Evolutionary conservation across 2,113 vertebrate species (phyloP), one percentile per base, ranked within the genome.

Genomic region (Myotis lucifugus): DNA sequence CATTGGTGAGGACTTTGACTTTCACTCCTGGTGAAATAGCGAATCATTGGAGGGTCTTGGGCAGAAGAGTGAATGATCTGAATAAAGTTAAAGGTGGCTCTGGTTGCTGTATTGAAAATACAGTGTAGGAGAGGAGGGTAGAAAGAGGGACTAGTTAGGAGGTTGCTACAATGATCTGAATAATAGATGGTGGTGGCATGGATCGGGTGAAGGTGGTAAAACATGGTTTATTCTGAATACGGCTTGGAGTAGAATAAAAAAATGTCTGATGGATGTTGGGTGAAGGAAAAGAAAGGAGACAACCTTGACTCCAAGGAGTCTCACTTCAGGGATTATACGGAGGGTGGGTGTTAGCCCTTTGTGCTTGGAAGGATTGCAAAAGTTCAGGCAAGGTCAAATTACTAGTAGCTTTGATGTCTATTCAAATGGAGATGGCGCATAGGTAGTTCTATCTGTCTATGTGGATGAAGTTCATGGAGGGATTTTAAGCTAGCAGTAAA

Each of bases 401-500:
- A 11, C 46, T 46, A 46, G 46, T 46, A 86, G 69, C 40, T 95
- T 72, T 69, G 83, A 70, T 46, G 6, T 37, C 42, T 90, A 37
- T 52, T 90, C 34, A 92, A 25, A 21, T 42, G 34, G 72, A 56
- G 4, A 59, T 64, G 84, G 81, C 92, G 95, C 85, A 82, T 17
- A 46, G 21, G 46, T 46, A 40, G 52, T 72, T 91, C 25, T n/a
- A 8, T 59, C 54, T 11, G 19, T 67, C 21, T 15, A 19, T 8
- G 8, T n/a, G 13, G 18, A 23, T 76, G n/a, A 78, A 92, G 67
- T 88, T 92, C 40, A 85, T n/a, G 32, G 32, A 72, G 91, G 61
- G 78, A 46, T 25, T 92, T 82, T 70, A 94, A 85, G 69, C 52
- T 88, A 72, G 94, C 81, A 17, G 92, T 85, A 74, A 74, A 91